A percentile compares a stretch with the other conserved stretches of the same genome.
Evolutionary conservation across 2,888 invertebrate species (phyloP).

Genomic region (Eilema griseolum): DNA sequence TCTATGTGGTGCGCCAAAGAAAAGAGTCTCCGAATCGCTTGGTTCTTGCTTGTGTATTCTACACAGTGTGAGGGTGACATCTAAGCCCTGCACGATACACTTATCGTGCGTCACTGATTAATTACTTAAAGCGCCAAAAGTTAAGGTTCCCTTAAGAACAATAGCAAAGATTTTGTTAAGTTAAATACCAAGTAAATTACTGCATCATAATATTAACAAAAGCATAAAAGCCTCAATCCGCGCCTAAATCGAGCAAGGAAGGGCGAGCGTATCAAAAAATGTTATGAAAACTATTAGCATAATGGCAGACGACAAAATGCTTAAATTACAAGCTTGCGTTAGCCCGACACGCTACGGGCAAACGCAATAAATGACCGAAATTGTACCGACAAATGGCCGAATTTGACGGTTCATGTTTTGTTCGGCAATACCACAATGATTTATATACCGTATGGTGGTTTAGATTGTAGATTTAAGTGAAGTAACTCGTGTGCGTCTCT

Average conservation of each 20-base stretch:
- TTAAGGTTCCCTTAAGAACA: neutral
- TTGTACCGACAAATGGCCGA: slow-evolving; percentile 24
- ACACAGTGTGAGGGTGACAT: no score
- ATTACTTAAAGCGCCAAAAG: no score
- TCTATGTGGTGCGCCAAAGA: no score
- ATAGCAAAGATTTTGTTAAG: slow-evolving; percentile 1
- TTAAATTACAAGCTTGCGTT: slow-evolving; percentile 66
- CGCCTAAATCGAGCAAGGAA: slow-evolving; percentile 32
- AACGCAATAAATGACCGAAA: slow-evolving; percentile 38
- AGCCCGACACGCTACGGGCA: slow-evolving; percentile 58
- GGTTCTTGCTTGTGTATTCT: no score
- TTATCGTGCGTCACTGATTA: no score
- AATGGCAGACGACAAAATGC: slow-evolving; percentile 81
- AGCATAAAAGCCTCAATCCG: slow-evolving; percentile 36
- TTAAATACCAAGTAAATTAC: slow-evolving; percentile 15
- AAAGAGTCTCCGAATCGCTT: no score
- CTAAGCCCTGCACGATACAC: no score
- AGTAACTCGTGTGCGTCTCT: neutral
- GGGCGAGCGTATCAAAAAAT: slow-evolving; percentile 78
- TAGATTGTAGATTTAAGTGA: slow-evolving; percentile 1
- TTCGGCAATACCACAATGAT: slow-evolving; percentile 18
- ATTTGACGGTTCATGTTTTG: slow-evolving; percentile 22
- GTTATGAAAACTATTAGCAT: slow-evolving; percentile 81
- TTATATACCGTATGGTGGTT: slow-evolving; percentile 14
- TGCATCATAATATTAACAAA: slow-evolving; percentile 34